Conservation (phyloP, 2,113 vertebrate genomes). For the Setophaga kirtlandii region DNA sequence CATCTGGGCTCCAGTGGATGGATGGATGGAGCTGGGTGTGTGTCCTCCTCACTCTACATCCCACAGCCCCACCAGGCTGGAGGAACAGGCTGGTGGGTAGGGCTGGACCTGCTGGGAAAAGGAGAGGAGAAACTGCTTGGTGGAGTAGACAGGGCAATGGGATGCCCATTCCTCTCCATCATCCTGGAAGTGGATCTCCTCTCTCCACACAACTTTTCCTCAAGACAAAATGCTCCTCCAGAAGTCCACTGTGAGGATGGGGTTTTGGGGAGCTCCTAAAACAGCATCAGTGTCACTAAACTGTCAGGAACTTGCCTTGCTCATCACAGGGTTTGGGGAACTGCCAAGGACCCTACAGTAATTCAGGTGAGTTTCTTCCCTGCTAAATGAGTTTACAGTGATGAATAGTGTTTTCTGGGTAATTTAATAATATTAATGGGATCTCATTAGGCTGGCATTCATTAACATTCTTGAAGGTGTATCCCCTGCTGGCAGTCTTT, state of each 20-base stretch:
- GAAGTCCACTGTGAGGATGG: not conserved
- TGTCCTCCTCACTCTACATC: not conserved
- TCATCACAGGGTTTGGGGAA: slow-evolving; percentile 32
- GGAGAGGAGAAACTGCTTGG: not conserved
- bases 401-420: slow-evolving; percentile 63
- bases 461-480: slow-evolving; percentile 61
- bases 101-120: not conserved
- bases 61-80: not conserved
- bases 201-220: not conserved
- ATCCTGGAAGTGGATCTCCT: not conserved
- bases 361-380: slow-evolving; percentile 50
- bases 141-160: not conserved
- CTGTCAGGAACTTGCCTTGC: slow-evolving; percentile 9
- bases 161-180: not conserved
- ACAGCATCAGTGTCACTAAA: not conserved
- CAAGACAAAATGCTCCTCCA: not conserved
- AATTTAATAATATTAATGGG: slow-evolving; percentile 69
- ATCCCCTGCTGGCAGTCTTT: slow-evolving; percentile 41
- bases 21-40: not conserved
- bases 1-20: not conserved
- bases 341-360: slow-evolving; percentile 61
- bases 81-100: not conserved
- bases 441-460: slow-evolving; percentile 59
- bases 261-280: not conserved
- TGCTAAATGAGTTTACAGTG: slow-evolving; percentile 57